These are phyloP conservation scores for Engystomops pustulosus DNA, from an alignment of 2,113 vertebrate species.

Conservation along the genomic window DNA sequence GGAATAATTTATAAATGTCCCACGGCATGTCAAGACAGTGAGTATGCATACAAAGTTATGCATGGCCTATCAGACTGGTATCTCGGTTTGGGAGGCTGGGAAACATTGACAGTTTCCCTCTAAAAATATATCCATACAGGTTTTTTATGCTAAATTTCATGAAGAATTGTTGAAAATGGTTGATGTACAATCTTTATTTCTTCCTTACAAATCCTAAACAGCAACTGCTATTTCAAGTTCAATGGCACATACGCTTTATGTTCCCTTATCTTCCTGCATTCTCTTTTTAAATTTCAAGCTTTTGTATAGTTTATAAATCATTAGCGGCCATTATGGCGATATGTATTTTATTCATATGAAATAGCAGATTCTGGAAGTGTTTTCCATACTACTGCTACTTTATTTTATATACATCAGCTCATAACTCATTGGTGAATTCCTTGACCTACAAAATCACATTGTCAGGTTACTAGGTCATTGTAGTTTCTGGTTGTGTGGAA, in stretches of 20 bases:
- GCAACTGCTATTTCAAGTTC: too few species aligned
- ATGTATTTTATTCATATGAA: neutral
- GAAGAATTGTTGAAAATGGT: too few species aligned
- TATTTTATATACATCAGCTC: neutral
- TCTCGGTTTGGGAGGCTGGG: too few species aligned
- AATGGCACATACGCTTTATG: neutral
- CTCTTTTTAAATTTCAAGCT: too few species aligned
- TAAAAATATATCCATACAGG: too few species aligned
- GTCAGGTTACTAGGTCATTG: neutral
- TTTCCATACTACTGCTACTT: neutral
- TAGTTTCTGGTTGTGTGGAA: neutral
- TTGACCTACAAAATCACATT: neutral
- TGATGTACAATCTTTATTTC: too few species aligned
- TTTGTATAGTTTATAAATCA: neutral
- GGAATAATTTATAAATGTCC: too few species aligned
- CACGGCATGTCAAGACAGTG: too few species aligned
- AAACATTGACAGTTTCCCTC: too few species aligned
- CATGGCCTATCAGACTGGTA: too few species aligned
- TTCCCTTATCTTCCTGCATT: neutral
- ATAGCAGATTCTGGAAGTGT: neutral
- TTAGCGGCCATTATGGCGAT: neutral
- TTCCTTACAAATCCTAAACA: neutral
- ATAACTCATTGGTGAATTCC: neutral
- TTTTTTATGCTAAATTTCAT: too few species aligned
- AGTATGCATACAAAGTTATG: too few species aligned